phyloP scores from a whole-genome alignment of 2,113 vertebrate species.

The Ariopsis seemanni region DNA sequence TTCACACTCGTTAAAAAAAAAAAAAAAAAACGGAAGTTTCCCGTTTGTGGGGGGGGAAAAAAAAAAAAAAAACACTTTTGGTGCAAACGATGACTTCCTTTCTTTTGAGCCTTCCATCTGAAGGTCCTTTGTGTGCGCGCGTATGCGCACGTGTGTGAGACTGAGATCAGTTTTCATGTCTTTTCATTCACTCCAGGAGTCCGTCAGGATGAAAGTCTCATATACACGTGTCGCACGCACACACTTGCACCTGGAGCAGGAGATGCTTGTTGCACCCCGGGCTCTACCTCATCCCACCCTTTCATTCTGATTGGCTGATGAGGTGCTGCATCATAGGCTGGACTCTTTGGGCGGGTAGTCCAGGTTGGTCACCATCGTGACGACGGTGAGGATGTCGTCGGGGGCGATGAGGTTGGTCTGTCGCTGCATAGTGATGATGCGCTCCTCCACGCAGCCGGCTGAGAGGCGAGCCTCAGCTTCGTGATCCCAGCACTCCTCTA shows the following conservation, averaged over 20 bases:
- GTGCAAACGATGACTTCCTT: constrained; percentile 37
- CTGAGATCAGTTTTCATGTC: background rate
- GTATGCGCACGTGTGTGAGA: background rate
- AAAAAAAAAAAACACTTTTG: constrained; percentile 30
- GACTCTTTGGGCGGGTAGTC: constrained; percentile 99
- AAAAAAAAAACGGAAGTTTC: constrained; percentile 56
- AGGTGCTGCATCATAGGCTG: constrained; percentile 89
- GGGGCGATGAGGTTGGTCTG: constrained; percentile 88
- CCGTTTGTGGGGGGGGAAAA: constrained; percentile 2
- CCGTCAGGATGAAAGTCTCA: background rate
- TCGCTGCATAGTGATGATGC: constrained; percentile 96
- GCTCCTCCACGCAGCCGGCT: constrained; percentile 94
- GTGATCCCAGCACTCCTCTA: constrained; percentile 99
- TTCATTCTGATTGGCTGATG: constrained; percentile 70
- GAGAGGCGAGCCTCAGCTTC: constrained; percentile 95
- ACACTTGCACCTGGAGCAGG: background rate
- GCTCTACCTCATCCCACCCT: background rate
- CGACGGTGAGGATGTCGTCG: constrained; percentile 96
- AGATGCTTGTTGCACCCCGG: background rate
- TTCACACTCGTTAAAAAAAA: constrained; percentile 34
- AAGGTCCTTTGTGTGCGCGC: constrained; percentile 16
- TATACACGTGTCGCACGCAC: background rate
- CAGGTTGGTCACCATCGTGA: constrained; percentile 98
- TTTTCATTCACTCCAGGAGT: constrained; percentile 6
- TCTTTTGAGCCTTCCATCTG: background rate